These are phyloP conservation scores for Macrostomum lignano DNA, from an alignment of 1,140 invertebrate genomes.

Conservation along the genomic window DNA sequence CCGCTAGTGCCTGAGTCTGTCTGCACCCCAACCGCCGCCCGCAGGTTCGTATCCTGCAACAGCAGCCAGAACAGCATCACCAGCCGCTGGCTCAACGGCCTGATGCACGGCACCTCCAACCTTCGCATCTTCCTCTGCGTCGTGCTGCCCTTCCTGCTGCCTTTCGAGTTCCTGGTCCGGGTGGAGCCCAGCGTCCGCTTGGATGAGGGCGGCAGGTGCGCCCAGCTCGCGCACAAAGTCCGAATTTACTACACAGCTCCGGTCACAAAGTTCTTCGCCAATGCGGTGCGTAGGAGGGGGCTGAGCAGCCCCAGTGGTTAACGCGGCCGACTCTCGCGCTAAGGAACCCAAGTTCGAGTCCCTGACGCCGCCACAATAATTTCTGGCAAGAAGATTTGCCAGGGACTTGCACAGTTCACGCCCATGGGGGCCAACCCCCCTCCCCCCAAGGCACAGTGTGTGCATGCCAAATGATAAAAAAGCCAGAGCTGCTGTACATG, in stretches of 20 bases:
- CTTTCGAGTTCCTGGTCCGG: background rate
- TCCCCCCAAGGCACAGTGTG: too few relatives aligned
- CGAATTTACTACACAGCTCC: background rate
- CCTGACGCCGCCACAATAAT: too few relatives aligned
- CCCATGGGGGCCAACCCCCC: too few relatives aligned
- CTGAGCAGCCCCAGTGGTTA: background rate
- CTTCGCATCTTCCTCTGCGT: background rate
- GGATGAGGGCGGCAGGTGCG: background rate
- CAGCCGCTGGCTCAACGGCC: constrained; percentile 2
- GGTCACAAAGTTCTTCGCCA: constrained; percentile 1
- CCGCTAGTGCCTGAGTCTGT: too few relatives aligned
- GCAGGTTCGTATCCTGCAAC: constrained; percentile 2
- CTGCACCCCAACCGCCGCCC: too few relatives aligned
- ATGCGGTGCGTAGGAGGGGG: background rate
- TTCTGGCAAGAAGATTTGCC: too few relatives aligned
- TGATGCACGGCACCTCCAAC: background rate
- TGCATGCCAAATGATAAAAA: too few relatives aligned
- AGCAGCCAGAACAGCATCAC: constrained; percentile 3
- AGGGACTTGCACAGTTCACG: too few relatives aligned
- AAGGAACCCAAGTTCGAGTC: too few relatives aligned
- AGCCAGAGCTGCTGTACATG: too few relatives aligned
- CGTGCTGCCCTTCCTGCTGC: background rate
- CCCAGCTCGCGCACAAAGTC: background rate
- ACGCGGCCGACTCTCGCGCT: too few relatives aligned
- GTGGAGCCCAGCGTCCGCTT: background rate